phyloP scores from a whole-genome alignment of 64 coral and sea anemone species.

The Porites lutea region DNA sequence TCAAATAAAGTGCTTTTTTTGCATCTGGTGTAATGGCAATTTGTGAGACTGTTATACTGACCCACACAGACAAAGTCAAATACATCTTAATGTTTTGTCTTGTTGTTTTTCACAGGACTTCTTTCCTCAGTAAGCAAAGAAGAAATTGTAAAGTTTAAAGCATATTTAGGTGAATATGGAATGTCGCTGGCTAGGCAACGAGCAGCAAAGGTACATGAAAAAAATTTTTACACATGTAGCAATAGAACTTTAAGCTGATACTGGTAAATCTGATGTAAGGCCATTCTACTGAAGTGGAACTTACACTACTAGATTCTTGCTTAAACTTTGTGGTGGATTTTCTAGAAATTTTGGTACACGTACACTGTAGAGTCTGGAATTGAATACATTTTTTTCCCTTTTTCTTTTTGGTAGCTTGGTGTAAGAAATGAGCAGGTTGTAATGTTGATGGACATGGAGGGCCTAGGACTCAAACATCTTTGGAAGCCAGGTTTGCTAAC shows the following conservation, averaged over 20 bases:
- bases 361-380: neutral
- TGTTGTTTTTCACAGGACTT: constrained; percentile 54
- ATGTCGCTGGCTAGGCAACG: constrained; percentile 56
- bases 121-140: constrained; percentile 77
- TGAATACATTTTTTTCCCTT: neutral
- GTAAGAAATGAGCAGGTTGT: constrained; percentile 75
- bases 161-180: constrained; percentile 72
- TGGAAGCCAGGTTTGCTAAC: constrained; percentile 88
- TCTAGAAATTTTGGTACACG: neutral
- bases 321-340: too few species aligned
- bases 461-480: constrained; percentile 88
- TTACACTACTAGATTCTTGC: too few species aligned
- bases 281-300: too few species aligned
- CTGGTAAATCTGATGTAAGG: too few species aligned
- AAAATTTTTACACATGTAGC: too few species aligned
- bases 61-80: neutral
- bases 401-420: constrained; percentile 42
- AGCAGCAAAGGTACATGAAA: constrained; percentile 63
- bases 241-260: too few species aligned
- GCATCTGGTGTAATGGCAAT: too few species aligned
- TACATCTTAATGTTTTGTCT: too few species aligned
- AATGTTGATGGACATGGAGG: constrained; percentile 91
- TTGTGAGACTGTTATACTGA: too few species aligned
- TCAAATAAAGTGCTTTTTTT: too few species aligned
- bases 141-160: constrained; percentile 82